Percentiles rank a stretch among this genome's conserved stretches.
Conservation (phyloP, 2,113 vertebrate genomes). For the Petroica traversi region DNA sequence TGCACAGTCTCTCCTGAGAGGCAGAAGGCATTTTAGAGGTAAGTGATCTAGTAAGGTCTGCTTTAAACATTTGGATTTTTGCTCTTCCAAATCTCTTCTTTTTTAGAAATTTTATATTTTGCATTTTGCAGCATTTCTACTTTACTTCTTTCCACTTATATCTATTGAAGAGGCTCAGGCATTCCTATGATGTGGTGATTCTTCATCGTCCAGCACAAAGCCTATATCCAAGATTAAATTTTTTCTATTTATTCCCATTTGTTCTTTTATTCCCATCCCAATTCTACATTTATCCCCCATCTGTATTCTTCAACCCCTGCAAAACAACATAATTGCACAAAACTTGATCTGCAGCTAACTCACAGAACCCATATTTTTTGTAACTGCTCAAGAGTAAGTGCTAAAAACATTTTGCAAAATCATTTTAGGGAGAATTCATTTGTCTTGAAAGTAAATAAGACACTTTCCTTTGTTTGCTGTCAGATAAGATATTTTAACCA, state of each 20-base stretch:
- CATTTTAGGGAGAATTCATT: background rate
- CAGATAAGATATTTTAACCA: background rate
- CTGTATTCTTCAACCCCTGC: background rate
- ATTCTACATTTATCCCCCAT: background rate
- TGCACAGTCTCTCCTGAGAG: background rate
- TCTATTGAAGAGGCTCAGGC: background rate
- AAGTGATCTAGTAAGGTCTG: background rate
- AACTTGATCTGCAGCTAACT: background rate
- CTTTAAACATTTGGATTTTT: background rate
- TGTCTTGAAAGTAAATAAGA: background rate
- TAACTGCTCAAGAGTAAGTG: background rate
- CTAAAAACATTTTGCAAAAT: background rate
- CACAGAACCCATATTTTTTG: background rate
- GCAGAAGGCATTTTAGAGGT: background rate
- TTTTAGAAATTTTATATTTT: background rate
- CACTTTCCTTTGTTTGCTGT: background rate
- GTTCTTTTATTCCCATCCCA: background rate
- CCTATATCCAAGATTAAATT: background rate
- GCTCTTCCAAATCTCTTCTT: background rate
- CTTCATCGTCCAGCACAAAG: background rate
- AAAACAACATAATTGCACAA: background rate
- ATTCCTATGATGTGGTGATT: background rate
- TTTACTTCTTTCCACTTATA: background rate
- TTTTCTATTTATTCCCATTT: background rate
- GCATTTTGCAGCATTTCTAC: background rate